Conservation (phyloP, 2,797 vertebrate species). For the Thalassophryne amazonica region DNA sequence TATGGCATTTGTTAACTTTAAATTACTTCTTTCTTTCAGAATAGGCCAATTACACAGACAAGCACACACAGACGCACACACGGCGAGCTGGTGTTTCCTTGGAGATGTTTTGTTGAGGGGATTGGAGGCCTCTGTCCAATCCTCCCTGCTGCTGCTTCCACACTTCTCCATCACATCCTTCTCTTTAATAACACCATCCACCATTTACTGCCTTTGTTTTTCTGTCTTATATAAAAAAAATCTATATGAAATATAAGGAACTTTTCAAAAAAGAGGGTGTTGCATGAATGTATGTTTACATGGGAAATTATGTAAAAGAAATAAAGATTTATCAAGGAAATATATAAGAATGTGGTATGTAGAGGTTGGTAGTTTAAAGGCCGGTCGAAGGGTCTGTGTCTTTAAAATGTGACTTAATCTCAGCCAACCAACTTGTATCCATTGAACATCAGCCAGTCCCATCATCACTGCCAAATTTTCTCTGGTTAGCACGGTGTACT, state of each 20-base stretch:
- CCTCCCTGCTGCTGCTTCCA: slow-evolving; percentile 41
- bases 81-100: slow-evolving; percentile 37
- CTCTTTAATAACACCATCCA: slow-evolving; percentile 44
- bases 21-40: slow-evolving; percentile 18
- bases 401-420: slow-evolving; percentile 59
- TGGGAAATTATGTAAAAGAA: slow-evolving; percentile 78
- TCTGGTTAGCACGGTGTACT: too few species aligned
- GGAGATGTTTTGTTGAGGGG: slow-evolving; percentile 43
- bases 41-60: not conserved
- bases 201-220: slow-evolving; percentile 52
- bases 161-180: slow-evolving; percentile 36
- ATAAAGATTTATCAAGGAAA: slow-evolving; percentile 66
- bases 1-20: slow-evolving; percentile 29
- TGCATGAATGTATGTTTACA: slow-evolving; percentile 90
- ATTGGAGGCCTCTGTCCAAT: slow-evolving; percentile 29
- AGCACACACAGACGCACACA: slow-evolving; percentile 12
- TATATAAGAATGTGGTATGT: slow-evolving; percentile 75
- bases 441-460: slow-evolving; percentile 11
- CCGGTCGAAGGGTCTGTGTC: slow-evolving; percentile 52
- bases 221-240: slow-evolving; percentile 51
- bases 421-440: slow-evolving; percentile 59
- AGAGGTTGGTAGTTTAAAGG: slow-evolving; percentile 69
- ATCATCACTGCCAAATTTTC: slow-evolving; percentile 19
- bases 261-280: slow-evolving; percentile 85
- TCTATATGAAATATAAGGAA: slow-evolving; percentile 84